phyloP scores from a whole-genome alignment of 2,888 invertebrate genomes.

The Sclerodermus sp. region DNA sequence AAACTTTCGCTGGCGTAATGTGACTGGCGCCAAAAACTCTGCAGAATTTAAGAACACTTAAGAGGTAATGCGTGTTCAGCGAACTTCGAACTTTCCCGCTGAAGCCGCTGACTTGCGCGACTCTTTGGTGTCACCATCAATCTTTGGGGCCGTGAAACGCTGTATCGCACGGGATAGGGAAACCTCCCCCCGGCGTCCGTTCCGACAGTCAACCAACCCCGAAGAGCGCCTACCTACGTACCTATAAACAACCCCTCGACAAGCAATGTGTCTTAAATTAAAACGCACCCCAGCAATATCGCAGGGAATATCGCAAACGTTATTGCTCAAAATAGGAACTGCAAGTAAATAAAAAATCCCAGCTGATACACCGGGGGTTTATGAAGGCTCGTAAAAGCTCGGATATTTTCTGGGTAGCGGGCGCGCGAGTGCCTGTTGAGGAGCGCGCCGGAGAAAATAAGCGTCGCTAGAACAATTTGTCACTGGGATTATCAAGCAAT shows the following conservation, averaged over 20 bases:
- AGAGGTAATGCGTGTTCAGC: constrained; percentile 27
- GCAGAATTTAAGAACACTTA: constrained; percentile 25
- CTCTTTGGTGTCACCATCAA: constrained; percentile 39
- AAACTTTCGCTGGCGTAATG: no score
- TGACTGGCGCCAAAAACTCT: no score
- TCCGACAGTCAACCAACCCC: no score
- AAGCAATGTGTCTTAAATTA: constrained; percentile 28
- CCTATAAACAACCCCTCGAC: constrained; percentile 12
- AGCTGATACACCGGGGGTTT: no score
- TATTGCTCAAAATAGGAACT: no score
- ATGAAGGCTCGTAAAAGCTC: no score
- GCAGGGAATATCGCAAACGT: not conserved
- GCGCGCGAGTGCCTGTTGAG: no score
- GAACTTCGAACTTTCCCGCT: constrained; percentile 37
- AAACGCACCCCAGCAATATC: constrained; percentile 30
- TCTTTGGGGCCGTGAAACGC: constrained; percentile 27
- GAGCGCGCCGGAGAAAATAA: no score
- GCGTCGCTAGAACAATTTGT: constrained; percentile 3
- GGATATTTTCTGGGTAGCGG: no score
- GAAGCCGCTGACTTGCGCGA: constrained; percentile 35
- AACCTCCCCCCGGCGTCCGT: not conserved
- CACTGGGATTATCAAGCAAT: constrained; percentile 1
- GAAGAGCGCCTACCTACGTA: constrained; percentile 11
- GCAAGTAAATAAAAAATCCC: no score
- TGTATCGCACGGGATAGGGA: constrained; percentile 7